Base-by-base conservation (phyloP, 92 coral and sea anemone genomes). In the Palythoa caribaeorum region DNA sequence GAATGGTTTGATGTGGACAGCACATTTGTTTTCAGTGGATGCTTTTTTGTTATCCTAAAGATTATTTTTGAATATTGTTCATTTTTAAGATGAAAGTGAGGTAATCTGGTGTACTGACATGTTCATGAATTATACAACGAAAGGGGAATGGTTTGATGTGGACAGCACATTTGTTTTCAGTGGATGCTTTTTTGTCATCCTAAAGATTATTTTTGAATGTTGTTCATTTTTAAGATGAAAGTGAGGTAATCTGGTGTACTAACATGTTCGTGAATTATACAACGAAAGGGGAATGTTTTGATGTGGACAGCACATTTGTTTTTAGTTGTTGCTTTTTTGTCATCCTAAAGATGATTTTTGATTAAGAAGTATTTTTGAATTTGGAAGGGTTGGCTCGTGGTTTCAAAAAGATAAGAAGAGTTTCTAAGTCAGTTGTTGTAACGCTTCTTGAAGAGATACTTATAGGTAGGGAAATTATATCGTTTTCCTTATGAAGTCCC, bases 81-180 rank as follows among this genome's bases (percentile, higher is more conserved):
- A 28, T 28, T 28, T 28, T 28, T 28, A 28, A 28, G 74, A 39
- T 10, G 85, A 80, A 65, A 80, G 85, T 8, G 85, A 80, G 85
- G 85, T 65, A 63, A 80, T 11, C 19, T 71, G 14, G 10, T 52
- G 63, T 21, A 28, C 28, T 13, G 52, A 0, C 28, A 28, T 28
- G 21, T 70, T 70, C 2, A 44, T 70, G 40, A 28, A 70, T 44
- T 3, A 44, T 44, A 8, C 50, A 44, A 0, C 7, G 68, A 15
- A 16, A 60, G 16, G 20, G 6, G 8, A 60, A 16, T 60, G 19
- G 19, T 15, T 13, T 40, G 6, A 2, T 40, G 6, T 40, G 50
- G 50, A 44, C 50, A 44, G 50, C 50, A 44, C 19, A 13, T 17
- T 4, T 16, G 7, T 7, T 16, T 60, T 16, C 20, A 60, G 20